Base-by-base conservation (phyloP, 2,797 vertebrate species). In the Amblyraja radiata region DNA sequence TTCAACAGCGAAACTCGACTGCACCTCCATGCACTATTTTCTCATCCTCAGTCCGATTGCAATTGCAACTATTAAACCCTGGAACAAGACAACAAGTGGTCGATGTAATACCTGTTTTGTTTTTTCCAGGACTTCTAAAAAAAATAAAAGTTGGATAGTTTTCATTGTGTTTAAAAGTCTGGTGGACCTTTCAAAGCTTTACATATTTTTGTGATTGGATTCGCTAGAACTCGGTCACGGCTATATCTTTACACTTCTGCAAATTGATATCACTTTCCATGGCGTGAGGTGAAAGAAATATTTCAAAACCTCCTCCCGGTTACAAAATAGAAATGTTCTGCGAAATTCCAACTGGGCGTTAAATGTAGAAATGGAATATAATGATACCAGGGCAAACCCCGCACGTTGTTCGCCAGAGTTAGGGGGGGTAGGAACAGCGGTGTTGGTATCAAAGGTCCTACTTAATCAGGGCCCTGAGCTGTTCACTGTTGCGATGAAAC, bases 141-240 rank as follows among this genome's bases (percentile, higher is more conserved):
- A 6, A 6, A 21, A 21, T 0, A 7, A n/a, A 32, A 32, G 32
- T 32, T 1, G 83, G 54, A 1, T 10, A 16, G 65, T 68, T n/a
- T n/a, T 16, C 54, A 63, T 13, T 54, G 25, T n/a, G 25, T 58
- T 14, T n/a, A 61, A 63, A 63, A 28, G 83, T 28, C 83, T 13
- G 6, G 16, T 68, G 16, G 61, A 32, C 5, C 36, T 68, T 68
- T 88, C 28, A 68, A 88, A 68, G 84, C n/a, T 7, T 88, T 36
- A 21, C 84, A 88, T 88, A 32, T 65, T n/a, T 88, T 86, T 86
- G 84, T 65, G 61, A 88, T 65, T 88, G 61, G 84, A 88, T 32
- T 65, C 61, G 84, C 84, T 88, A 5, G 14, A n/a, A 86, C 21
- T 65, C 83, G 58, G 83, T 18, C 58, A 32, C 28, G 83, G 84